Base-by-base conservation (phyloP, 92 coral and sea anemone species). In the Umimayanthus kanabou region DNA sequence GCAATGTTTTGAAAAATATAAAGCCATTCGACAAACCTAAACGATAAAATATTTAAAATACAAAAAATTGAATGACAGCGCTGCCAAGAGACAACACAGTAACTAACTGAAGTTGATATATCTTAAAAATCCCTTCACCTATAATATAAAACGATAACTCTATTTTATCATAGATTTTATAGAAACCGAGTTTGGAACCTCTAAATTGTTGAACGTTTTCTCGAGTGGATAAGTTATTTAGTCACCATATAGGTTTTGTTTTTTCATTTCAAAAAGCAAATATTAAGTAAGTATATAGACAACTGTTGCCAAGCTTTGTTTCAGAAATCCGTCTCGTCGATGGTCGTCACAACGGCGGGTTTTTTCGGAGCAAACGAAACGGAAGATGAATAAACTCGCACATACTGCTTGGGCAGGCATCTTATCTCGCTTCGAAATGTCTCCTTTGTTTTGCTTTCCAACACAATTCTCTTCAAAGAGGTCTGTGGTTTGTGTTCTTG, bases 341-440 rank as follows among this genome's bases (percentile, higher is more conserved):
- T 5, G 4, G n/a, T 22, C 23, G 15, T 61, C n/a, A 61, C 69
- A 61, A 75, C 79, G 28, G 22, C 92, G 29, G 65, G 3, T 18
- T 50, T 9, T 73, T 84, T 91, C 67, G 92, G 91, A 16, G 75
- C 85, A 85, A 94, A 76, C 67, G 85, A 89, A 2, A 93, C 87
- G 1, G 94, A 69, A 47, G 95, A 91, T 0, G 92, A 84, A 71
- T 87, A 93, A 40, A 91, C 85, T 20, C 88, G 79, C 9, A 93
- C 55, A 7, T 79, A 80, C 29, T 79, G 92, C 79, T 79, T 89
- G 6, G 95, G 95, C 77, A 77, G 86, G 40, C 90, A 89, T 13
- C 89, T 64, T 37, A 94, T 77, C n/a, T 92, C 92, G 33, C 92
- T 89, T 70, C 82, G 90, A 61, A 89, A 92, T 8, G 85, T 29